These are phyloP conservation scores for Dipodomys ordii DNA, from an alignment of 2,113 vertebrate species.

Conservation along the genomic window DNA sequence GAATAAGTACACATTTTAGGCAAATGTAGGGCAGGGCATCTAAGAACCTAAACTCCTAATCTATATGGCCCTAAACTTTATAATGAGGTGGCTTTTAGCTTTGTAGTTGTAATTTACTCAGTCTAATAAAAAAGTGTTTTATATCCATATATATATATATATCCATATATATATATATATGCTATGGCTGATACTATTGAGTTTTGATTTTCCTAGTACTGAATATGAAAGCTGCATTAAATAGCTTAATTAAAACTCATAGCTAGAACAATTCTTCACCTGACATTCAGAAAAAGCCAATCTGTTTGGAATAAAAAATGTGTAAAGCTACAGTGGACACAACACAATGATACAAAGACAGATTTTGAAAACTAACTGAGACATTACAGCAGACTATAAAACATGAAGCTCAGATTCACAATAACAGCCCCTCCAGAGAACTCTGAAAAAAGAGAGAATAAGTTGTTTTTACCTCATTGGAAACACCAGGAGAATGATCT, in stretches of 20 bases:
- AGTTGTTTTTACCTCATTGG: slow-evolving; percentile 94
- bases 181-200: background rate
- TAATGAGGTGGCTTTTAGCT: background rate
- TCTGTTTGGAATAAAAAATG: background rate
- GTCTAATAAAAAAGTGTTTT: background rate
- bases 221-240: background rate
- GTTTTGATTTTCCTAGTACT: background rate
- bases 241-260: background rate
- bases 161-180: too few relatives aligned
- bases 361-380: slow-evolving; percentile 26
- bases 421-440: slow-evolving; percentile 76
- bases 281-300: background rate
- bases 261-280: background rate
- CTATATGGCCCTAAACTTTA: background rate
- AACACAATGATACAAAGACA: background rate
- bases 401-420: slow-evolving; percentile 36
- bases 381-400: background rate
- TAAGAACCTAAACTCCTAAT: background rate
- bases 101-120: background rate
- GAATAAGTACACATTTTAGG: slow-evolving; percentile 30
- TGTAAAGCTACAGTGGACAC: background rate
- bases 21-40: background rate
- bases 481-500: slow-evolving; percentile 94
- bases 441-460: slow-evolving; percentile 84
- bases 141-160: too few relatives aligned